Evolutionary conservation across 2,797 vertebrate species (phyloP), one percentile per base, ranked within the genome.

Genomic region (Esox lucius): DNA sequence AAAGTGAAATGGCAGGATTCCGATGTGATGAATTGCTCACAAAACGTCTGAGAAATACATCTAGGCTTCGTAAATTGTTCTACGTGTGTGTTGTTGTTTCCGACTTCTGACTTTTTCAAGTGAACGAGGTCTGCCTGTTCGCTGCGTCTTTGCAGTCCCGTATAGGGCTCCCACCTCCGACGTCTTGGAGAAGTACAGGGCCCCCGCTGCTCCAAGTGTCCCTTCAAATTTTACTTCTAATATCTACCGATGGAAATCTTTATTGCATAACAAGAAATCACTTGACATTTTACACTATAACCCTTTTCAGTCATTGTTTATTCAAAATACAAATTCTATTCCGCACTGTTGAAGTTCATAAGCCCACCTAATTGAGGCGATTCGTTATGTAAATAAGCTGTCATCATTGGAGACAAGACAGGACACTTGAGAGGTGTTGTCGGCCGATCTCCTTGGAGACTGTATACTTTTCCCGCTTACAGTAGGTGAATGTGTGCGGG

Each of bases 101-200:
- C 48, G 16, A 70, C 48, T 16, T 70, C 46, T 28, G 46, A 53
- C 67, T 78, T 24, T 87, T 79, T 80, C 65, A 83, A 87, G 76
- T 71, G 84, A 0, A 70, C 72, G 49, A 71, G 70, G 70, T 70
- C 42, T 9, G 70, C 73, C 70, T 82, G 70, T 73, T 75, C 15
- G 66, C 0, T 31, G 71, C 31, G 42, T 68, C 22, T 68, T 35
- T 26, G 19, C 19, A 22, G 61, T 61, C 22, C 35, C 28, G 65
- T 42, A 84, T 82, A 90, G 84, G 84, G 92, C 92, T 84, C 93
- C 92, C 83, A 89, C 92, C 85, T 78, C 77, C 78, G 93, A 85
- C 89, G 88, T 74, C 78, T 87, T 68, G 51, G 78, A 86, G 90
- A 86, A 91, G 83, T 89, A 85, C 92, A 88, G n/a, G 9, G 19